phyloP scores from a whole-genome alignment of 2,113 vertebrate species.

The Saguinus midas region DNA sequence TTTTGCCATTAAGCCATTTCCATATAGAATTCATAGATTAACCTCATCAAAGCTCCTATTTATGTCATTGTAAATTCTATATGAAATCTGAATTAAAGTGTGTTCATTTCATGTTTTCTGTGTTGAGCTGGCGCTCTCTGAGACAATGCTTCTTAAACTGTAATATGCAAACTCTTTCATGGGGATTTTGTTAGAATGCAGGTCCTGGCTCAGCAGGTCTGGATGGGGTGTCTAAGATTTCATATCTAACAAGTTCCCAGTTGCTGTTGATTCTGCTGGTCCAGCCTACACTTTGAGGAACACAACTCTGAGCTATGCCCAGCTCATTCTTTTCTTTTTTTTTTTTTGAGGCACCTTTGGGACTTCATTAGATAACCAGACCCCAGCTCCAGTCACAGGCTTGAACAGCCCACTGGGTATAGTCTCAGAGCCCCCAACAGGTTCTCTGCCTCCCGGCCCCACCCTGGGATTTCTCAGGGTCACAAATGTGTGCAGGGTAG shows the following conservation, averaged over 20 bases:
- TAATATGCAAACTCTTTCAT: rapidly evolving
- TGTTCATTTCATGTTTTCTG: background rate
- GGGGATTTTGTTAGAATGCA: too few species aligned
- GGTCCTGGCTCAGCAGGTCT: rapidly evolving
- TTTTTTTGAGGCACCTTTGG: background rate
- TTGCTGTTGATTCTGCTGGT: rapidly evolving
- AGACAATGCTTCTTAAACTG: background rate
- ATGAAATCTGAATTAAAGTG: background rate
- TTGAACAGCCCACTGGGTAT: background rate
- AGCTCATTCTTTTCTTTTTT: background rate
- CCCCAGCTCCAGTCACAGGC: background rate
- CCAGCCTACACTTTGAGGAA: background rate
- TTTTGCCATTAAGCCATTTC: background rate
- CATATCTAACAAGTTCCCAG: background rate
- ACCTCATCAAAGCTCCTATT: rapidly evolving
- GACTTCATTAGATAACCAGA: conserved; percentile 59
- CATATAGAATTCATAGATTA: background rate
- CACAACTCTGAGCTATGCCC: background rate
- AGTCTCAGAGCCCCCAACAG: background rate
- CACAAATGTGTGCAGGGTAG: too few species aligned
- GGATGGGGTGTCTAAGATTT: background rate
- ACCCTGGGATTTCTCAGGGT: too few species aligned
- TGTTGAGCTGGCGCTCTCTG: background rate
- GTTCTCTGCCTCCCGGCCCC: too few species aligned
- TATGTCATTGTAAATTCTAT: background rate